phyloP scores from a whole-genome alignment of 2,888 invertebrate genomes.

The Micoletzkya japonica region DNA sequence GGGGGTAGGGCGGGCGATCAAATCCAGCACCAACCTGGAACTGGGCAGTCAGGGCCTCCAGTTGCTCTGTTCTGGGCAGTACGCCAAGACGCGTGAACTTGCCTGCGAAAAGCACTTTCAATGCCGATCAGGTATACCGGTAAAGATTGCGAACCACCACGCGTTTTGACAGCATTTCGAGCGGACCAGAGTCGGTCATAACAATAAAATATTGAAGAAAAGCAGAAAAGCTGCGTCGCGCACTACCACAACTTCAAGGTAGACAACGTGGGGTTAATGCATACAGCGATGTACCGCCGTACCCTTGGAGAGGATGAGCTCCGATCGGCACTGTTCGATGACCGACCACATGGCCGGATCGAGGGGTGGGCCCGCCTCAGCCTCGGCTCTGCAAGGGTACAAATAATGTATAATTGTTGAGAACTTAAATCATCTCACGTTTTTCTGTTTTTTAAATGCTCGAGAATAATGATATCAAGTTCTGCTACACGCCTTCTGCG shows the following conservation, averaged over 20 bases:
- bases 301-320: conserved; percentile 48
- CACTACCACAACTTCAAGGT: no score
- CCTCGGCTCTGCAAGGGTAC: conserved; percentile 36
- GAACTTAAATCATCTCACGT: background rate
- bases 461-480: no score
- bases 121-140: background rate
- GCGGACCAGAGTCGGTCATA: no score
- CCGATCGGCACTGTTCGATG: conserved; percentile 53
- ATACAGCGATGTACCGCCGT: no score
- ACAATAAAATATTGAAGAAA: no score
- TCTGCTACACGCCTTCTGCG: background rate
- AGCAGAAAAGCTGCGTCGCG: no score
- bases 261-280: no score
- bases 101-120: conserved; percentile 24
- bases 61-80: conserved; percentile 51
- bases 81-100: conserved; percentile 54
- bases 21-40: conserved; percentile 53
- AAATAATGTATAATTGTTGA: background rate
- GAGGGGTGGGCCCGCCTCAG: conserved; percentile 38
- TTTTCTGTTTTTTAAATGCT: background rate
- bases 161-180: background rate
- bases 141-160: background rate
- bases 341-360: conserved; percentile 54
- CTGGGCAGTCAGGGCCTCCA: conserved; percentile 55
- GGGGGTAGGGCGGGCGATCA: no score